Evolutionary conservation across 2,888 invertebrate genomes (phyloP), one percentile per base, ranked within the genome.

Genomic region (Hecatera dysodea): DNA sequence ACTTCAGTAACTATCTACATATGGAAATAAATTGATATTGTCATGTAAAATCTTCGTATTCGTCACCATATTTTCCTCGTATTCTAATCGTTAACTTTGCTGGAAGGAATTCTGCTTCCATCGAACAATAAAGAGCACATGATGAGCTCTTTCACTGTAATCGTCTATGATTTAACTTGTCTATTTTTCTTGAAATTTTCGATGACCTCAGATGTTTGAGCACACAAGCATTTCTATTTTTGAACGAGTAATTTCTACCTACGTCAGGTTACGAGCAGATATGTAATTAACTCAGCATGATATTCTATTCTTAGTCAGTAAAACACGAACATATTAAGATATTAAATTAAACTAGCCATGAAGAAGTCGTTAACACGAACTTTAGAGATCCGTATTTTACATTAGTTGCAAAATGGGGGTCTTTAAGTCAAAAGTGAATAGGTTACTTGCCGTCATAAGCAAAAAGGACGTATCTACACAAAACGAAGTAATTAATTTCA

Each of bases 51-150:
- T 72, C 27, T 61, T 72, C n/a, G 27, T 57, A 63, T 53, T 53
- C 33, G 22, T 73, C 63, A 67, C 36, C 33, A 57, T 39, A 60
- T 74, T 73, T 67, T 67, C 36, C 44, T 39, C 39, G 71, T 61
- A 39, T 52, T 5, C 22, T 56, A 63, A 42, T 74, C 61, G 62
- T 55, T 33, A 50, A 39, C 27, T 60, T 55, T 33, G 3, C 19
- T 78, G 52, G 68, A 78, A 74, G 36, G 53, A 48, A 27, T 42
- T 56, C 1, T 62, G 46, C 48, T 72, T 72, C 55, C 48, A 63
- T 55, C 55, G 15, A 50, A 36, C 36, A 56, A 50, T 36, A 36
- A 50, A 48, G n/a, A 63, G 19, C 12, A 27, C 29, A 60, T 33
- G 27, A 72, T n/a, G 12, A 27, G 3, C 42, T 68, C 67, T 61